A percentile compares a stretch with the other conserved stretches of the same genome.
Evolutionary conservation across 2,797 vertebrate species (phyloP).

Genomic region (Diplodus puntazzo): DNA sequence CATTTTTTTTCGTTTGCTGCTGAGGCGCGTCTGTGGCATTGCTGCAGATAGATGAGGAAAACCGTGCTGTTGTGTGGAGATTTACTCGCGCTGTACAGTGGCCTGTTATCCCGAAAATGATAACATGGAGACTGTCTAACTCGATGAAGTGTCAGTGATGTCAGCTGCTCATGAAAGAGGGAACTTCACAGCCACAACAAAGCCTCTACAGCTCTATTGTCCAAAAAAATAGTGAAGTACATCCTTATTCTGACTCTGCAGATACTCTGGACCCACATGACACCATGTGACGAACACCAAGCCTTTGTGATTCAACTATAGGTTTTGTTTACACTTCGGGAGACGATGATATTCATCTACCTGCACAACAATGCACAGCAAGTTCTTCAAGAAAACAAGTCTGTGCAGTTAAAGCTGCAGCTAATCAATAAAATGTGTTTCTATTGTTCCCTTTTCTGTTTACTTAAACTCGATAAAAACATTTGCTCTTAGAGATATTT

Average conservation of each 20-base stretch:
- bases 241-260: slow-evolving; percentile 29
- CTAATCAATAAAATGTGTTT: background rate
- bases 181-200: slow-evolving; percentile 47
- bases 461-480: background rate
- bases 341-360: background rate
- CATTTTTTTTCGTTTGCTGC: background rate
- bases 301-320: slow-evolving; percentile 4
- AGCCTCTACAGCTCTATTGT: slow-evolving; percentile 4
- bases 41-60: background rate
- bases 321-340: slow-evolving; percentile 10
- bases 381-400: background rate
- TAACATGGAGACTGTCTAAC: slow-evolving; percentile 16
- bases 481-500: background rate
- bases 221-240: background rate
- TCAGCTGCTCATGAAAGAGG: slow-evolving; percentile 28
- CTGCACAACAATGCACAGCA: background rate
- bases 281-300: slow-evolving; percentile 1
- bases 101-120: slow-evolving; percentile 1
- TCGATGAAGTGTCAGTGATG: slow-evolving; percentile 40
- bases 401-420: background rate
- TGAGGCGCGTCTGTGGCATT: background rate
- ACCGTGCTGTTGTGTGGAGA: background rate
- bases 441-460: background rate
- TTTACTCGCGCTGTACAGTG: slow-evolving; percentile 2
- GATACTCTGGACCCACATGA: slow-evolving; percentile 30